Conservation (phyloP, 2,113 vertebrate genomes). For the Chloropsis hardwickii region DNA sequence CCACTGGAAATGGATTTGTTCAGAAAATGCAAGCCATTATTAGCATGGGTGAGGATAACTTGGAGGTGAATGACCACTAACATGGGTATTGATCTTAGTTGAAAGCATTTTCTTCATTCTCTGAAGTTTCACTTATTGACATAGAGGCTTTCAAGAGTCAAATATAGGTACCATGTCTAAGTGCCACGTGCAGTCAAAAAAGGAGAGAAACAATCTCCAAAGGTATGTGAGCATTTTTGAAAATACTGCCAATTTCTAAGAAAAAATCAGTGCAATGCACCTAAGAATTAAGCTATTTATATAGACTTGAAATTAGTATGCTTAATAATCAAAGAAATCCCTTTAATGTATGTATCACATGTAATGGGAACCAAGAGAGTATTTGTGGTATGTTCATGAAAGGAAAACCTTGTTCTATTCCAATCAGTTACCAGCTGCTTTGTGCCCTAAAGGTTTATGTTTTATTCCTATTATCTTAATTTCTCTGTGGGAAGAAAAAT, state of each 20-base stretch:
- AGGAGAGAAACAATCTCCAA: neutral
- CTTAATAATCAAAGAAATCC: neutral
- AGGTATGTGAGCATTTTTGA: neutral
- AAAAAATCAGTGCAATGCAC: neutral
- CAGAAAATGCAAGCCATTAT: neutral
- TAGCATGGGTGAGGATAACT: neutral
- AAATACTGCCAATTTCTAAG: neutral
- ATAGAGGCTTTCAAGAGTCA: neutral
- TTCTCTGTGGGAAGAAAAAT: neutral
- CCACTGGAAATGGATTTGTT: neutral
- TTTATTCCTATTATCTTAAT: neutral
- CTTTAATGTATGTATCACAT: neutral
- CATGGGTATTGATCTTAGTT: neutral
- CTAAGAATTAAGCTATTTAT: neutral
- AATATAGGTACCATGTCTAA: neutral
- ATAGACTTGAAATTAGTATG: neutral
- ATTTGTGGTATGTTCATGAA: neutral
- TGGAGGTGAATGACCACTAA: neutral
- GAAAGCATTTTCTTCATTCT: neutral
- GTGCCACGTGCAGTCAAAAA: neutral
- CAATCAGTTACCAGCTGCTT: neutral
- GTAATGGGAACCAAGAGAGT: neutral
- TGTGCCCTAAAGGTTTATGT: neutral
- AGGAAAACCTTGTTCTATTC: neutral
- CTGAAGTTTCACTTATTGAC: neutral